These are phyloP conservation scores for Bombus difficillimus DNA, from an alignment of 1,140 invertebrate genomes.

Conservation along the genomic window DNA sequence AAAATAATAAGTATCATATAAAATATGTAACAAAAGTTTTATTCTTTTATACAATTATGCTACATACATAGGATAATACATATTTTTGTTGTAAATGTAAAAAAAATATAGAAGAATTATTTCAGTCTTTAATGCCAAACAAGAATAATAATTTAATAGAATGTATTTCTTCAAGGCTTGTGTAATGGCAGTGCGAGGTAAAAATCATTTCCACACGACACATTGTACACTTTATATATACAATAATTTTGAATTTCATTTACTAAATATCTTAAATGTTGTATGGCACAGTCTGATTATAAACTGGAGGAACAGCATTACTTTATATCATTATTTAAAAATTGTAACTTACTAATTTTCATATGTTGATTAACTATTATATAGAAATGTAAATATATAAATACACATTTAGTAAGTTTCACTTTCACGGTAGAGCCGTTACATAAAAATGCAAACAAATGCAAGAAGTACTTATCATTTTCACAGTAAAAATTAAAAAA, in stretches of 20 bases:
- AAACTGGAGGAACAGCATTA: constrained; percentile 27
- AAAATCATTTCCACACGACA: constrained; percentile 40
- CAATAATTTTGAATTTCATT: constrained; percentile 29
- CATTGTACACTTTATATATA: constrained; percentile 28
- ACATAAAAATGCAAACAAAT: constrained; percentile 28
- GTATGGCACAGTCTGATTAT: constrained; percentile 40
- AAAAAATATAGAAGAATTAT: constrained; percentile 77
- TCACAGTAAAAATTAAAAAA: background rate
- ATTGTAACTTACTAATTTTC: constrained; percentile 6
- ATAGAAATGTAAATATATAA: constrained; percentile 25
- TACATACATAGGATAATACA: constrained; percentile 59
- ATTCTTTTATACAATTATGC: constrained; percentile 65
- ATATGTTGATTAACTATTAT: constrained; percentile 22
- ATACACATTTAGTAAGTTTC: constrained; percentile 7
- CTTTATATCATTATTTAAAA: constrained; percentile 13
- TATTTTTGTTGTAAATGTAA: constrained; percentile 69
- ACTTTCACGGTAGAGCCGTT: background rate
- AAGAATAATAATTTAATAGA: constrained; percentile 69
- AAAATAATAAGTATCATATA: constrained; percentile 37
- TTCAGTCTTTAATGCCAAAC: constrained; percentile 78
- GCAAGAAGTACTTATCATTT: background rate
- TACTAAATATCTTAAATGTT: constrained; percentile 9
- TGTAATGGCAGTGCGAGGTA: constrained; percentile 69
- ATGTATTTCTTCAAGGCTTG: constrained; percentile 60
- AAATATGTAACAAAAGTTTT: constrained; percentile 66